Percentiles rank a stretch among this genome's conserved stretches.
These are phyloP conservation scores for Ficedula albicollis DNA, from an alignment of 2,797 vertebrate species.

Conservation along the genomic window DNA sequence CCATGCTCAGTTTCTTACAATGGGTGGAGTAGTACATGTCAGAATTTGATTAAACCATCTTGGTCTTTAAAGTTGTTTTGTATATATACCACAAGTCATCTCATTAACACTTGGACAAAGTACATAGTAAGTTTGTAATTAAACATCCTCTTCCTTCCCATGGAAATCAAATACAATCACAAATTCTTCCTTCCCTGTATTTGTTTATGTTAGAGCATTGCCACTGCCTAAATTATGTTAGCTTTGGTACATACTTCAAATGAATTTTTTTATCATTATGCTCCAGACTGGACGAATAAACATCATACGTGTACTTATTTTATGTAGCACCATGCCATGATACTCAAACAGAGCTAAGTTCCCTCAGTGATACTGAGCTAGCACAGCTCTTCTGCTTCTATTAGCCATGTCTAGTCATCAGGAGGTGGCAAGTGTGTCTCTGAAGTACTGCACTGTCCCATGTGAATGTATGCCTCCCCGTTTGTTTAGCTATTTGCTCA, in stretches of 20 bases:
- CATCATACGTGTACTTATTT: not conserved
- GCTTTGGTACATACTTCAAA: conserved; percentile 63
- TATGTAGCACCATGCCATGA: not conserved
- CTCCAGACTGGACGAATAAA: conserved; percentile 44
- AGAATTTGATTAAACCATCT: conserved; percentile 38
- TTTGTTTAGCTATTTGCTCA: not conserved
- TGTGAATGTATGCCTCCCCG: not conserved
- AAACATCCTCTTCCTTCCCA: conserved; percentile 66
- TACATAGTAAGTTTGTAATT: conserved; percentile 63
- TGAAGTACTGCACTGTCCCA: not conserved
- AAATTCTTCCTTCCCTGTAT: conserved; percentile 44
- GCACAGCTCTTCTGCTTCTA: not conserved
- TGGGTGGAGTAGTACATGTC: conserved; percentile 20
- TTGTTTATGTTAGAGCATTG: conserved; percentile 45
- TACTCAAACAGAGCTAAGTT: not conserved
- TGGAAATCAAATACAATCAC: conserved; percentile 50
- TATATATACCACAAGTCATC: conserved; percentile 20
- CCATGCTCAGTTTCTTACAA: conserved; percentile 39
- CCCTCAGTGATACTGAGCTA: not conserved
- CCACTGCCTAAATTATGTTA: conserved; percentile 32
- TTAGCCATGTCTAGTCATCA: not conserved
- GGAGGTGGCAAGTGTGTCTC: not conserved
- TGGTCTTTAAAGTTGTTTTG: conserved; percentile 63
- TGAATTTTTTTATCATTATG: conserved; percentile 49
- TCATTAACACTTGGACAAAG: conserved; percentile 65